Conservation (phyloP, 2,113 vertebrate genomes). For the Gobiocypris rarus region DNA sequence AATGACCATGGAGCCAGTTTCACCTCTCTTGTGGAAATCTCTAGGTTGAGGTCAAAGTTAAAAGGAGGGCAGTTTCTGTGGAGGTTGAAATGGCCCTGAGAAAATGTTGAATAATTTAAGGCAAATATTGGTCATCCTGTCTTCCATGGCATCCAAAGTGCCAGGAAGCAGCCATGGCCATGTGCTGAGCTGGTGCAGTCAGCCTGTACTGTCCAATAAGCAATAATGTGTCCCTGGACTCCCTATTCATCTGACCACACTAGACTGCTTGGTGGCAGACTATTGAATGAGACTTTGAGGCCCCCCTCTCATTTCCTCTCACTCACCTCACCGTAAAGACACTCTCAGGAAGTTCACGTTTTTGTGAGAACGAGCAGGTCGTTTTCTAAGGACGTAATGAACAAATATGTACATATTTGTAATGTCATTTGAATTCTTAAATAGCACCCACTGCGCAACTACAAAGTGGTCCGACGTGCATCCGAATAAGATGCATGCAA, state of each 20-base stretch:
- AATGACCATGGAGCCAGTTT: constrained; percentile 56
- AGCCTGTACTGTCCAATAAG: constrained; percentile 79
- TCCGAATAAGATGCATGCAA: constrained; percentile 69
- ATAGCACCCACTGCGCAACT: constrained; percentile 60
- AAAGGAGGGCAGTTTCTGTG: constrained; percentile 1
- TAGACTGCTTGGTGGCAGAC: constrained; percentile 79
- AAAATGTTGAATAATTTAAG: constrained; percentile 77
- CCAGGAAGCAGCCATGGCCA: constrained; percentile 75
- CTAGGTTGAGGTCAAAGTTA: constrained; percentile 57
- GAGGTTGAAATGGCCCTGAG: constrained; percentile 70
- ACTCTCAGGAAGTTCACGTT: constrained; percentile 41
- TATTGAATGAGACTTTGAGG: constrained; percentile 75
- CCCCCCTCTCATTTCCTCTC: constrained; percentile 68
- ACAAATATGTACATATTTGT: constrained; percentile 69
- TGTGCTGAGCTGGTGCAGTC: constrained; percentile 77
- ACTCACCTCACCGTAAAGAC: constrained; percentile 57
- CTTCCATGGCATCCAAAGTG: constrained; percentile 70
- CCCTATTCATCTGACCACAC: constrained; percentile 77
- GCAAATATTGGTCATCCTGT: constrained; percentile 73
- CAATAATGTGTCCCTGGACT: constrained; percentile 80
- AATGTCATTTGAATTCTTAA: constrained; percentile 63
- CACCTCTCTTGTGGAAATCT: constrained; percentile 52
- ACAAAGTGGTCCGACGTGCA: constrained; percentile 56
- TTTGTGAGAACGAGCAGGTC: constrained; percentile 56
- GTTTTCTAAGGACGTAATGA: constrained; percentile 42